phyloP scores from a whole-genome alignment of 2,797 vertebrate genomes.

The Xerus rutilus region DNA sequence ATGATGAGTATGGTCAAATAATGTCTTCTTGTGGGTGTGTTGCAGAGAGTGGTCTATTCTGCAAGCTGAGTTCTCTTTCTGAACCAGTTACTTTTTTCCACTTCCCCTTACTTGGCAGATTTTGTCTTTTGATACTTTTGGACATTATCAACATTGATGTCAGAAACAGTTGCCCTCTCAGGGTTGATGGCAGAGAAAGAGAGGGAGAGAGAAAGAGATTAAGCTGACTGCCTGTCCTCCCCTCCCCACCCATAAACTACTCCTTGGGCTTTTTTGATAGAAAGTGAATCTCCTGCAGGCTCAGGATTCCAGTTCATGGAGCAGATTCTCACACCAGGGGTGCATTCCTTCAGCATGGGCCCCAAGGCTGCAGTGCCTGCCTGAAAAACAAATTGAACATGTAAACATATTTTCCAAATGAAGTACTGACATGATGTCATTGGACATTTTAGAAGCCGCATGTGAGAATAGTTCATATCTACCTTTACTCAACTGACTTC shows the following conservation, averaged over 20 bases:
- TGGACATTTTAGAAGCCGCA: neutral
- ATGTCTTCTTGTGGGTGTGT: neutral
- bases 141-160: neutral
- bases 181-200: neutral
- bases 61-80: neutral
- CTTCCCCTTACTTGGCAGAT: neutral
- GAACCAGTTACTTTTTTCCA: neutral
- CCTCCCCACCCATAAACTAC: neutral
- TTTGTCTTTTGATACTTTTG: neutral
- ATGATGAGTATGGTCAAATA: neutral
- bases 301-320: neutral
- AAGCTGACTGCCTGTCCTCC: neutral
- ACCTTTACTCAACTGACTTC: neutral
- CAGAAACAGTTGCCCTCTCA: neutral
- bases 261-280: neutral
- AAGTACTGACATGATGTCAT: neutral
- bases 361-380: neutral
- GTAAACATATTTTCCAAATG: conserved; percentile 24
- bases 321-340: neutral
- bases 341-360: neutral
- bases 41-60: neutral
- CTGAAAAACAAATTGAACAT: conserved; percentile 11
- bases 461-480: neutral
- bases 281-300: neutral
- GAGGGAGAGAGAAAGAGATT: no score